phyloP scores from a whole-genome alignment of 2,113 vertebrate species.

The Australoheros scitulus region DNA sequence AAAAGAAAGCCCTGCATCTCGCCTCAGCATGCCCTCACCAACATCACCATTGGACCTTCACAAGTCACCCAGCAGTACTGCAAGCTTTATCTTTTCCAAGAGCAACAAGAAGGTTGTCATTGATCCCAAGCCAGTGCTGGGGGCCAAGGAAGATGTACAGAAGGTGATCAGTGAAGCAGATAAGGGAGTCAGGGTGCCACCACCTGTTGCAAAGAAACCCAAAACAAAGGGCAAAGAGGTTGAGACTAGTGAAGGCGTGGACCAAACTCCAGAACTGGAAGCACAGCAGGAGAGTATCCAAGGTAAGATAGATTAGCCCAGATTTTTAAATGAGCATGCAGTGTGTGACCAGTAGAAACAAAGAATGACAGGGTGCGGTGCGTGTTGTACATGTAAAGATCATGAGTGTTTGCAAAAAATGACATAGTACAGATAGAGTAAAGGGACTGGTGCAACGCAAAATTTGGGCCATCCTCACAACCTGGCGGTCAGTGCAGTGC shows the following conservation, averaged over 20 bases:
- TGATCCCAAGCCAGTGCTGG: slow-evolving; percentile 76
- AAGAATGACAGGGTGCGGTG: neutral
- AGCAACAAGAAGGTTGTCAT: slow-evolving; percentile 85
- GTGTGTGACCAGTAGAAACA: neutral
- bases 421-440: neutral
- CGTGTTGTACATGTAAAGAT: neutral
- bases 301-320: slow-evolving; percentile 56
- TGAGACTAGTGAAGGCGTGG: slow-evolving; percentile 58
- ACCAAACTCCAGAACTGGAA: slow-evolving; percentile 71
- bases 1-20: slow-evolving; percentile 42
- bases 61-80: slow-evolving; percentile 86
- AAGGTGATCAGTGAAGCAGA: slow-evolving; percentile 72
- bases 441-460: accelerated
- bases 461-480: neutral
- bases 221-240: slow-evolving; percentile 51
- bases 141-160: slow-evolving; percentile 78
- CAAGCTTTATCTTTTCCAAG: slow-evolving; percentile 96
- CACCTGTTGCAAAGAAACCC: slow-evolving; percentile 93
- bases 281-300: slow-evolving; percentile 44
- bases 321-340: neutral
- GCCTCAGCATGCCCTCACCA: slow-evolving; percentile 59
- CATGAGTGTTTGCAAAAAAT: neutral
- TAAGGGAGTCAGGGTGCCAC: slow-evolving; percentile 85
- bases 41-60: slow-evolving; percentile 65
- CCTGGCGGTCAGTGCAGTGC: neutral